These are phyloP conservation scores for Agonopterix arenella DNA, from an alignment of 2,888 invertebrate species.

Conservation along the genomic window DNA sequence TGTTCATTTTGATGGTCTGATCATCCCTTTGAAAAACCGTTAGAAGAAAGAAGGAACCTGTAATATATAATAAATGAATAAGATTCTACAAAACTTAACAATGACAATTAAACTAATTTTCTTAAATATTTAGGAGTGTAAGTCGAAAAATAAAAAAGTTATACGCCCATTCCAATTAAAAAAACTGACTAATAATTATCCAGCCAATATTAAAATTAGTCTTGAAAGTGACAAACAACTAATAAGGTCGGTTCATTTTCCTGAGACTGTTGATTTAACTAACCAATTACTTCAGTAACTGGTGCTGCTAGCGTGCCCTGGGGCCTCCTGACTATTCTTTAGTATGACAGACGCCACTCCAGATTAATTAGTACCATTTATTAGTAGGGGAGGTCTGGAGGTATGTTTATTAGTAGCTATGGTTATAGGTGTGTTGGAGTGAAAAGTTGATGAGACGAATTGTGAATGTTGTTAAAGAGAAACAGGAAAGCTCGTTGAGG, in stretches of 20 bases:
- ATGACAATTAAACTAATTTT: no score
- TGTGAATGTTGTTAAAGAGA: no score
- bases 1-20: no score
- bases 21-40: no score
- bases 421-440: no score
- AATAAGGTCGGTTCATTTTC: conserved; percentile 27
- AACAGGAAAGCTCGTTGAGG: no score
- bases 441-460: no score
- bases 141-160: background rate
- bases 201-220: conserved; percentile 25
- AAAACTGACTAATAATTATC: conserved; percentile 23
- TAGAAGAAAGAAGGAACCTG: no score
- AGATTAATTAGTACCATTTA: conserved; percentile 68
- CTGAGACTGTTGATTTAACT: conserved; percentile 50
- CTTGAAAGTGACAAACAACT: conserved; percentile 33
- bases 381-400: conserved; percentile 36
- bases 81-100: no score
- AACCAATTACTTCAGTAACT: conserved; percentile 59
- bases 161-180: background rate
- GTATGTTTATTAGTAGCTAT: no score
- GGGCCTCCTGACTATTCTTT: conserved; percentile 56
- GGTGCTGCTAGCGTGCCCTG: conserved; percentile 27
- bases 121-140: no score
- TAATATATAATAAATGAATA: no score
- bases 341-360: conserved; percentile 65